Base-by-base conservation (phyloP, 1,140 invertebrate species). In the Melipona quadrifasciata region DNA sequence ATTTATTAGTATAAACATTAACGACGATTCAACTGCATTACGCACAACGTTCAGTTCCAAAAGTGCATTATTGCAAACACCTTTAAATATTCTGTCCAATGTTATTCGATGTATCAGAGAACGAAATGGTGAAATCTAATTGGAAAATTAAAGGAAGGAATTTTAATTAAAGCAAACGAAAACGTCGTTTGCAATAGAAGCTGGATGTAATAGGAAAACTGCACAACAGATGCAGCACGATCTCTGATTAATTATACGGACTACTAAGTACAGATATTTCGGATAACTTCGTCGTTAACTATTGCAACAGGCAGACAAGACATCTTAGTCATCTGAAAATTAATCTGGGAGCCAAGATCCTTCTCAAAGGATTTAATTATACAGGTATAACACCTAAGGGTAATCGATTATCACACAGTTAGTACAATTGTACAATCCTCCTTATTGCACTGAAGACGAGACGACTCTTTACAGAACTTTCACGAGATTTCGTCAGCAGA, bases 321-420 rank as follows among this genome's bases (percentile, higher is more conserved):
- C 72, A 58, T 84, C 68, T 67, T 34, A 76, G 47, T 53, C 27
- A 68, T 77, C 58, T 80, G 80, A 57, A 53, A 75, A 88, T 88
- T 88, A 88, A 84, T 84, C 53, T 79, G 55, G 74, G 57, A 86
- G 21, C 57, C 74, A 64, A 79, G 67, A 83, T 74, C 71, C 57
- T 70, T 31, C 31, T 87, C 85, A 84, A 80, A 88, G 73, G 85
- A 87, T 87, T 78, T 61, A 88, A 84, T 88, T 84, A n/a, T n/a
- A 80, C 64, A 83, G 34, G 19, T 53, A 53, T 39, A 83, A 83
- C 64, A 58, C 55, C 53, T 51, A 58, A 58, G 24, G 61, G n/a
- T 78, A 61, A 83, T 58, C 81, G 19, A 53, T 51, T n/a, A 19
- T 57, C 57, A 34, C 70, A n/a, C n/a, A 51, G 31, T 21, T 81